Evolutionary conservation across 2,113 vertebrate genomes (phyloP).

Genomic region (Pampusana beccarii): DNA sequence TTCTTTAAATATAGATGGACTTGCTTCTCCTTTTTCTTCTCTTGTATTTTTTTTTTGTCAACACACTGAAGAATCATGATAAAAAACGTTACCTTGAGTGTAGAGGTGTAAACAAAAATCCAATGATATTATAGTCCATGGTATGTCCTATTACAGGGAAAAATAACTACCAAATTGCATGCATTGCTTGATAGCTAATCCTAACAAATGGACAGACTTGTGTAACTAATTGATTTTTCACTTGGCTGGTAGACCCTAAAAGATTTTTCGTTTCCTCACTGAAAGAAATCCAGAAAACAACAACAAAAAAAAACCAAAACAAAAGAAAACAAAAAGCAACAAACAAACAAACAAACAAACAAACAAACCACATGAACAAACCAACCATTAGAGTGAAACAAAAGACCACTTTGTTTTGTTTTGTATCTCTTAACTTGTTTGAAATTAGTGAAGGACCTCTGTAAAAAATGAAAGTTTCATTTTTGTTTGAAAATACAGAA

Average conservation of each 20-base stretch:
- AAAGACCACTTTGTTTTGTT: not conserved
- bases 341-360: no score
- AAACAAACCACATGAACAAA: no score
- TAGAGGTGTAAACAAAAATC: not conserved
- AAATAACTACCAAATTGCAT: not conserved
- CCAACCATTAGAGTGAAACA: not conserved
- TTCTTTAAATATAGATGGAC: not conserved
- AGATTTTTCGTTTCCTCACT: not conserved
- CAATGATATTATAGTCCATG: not conserved
- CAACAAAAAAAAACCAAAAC: not conserved
- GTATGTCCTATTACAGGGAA: not conserved
- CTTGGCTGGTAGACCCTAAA: not conserved
- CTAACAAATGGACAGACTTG: not conserved
- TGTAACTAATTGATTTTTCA: constrained; percentile 29
- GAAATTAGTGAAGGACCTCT: not conserved
- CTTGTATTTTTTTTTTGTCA: not conserved
- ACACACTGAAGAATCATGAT: not conserved
- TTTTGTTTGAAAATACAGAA: not conserved
- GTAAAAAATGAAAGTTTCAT: not conserved
- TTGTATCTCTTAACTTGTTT: not conserved
- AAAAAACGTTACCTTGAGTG: not conserved
- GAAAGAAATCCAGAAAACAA: not conserved
- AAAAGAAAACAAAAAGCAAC: not conserved
- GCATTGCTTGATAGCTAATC: not conserved
- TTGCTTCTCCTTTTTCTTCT: not conserved